Conservation (phyloP, 2,797 vertebrate genomes). For the Vespertilio murinus region DNA sequence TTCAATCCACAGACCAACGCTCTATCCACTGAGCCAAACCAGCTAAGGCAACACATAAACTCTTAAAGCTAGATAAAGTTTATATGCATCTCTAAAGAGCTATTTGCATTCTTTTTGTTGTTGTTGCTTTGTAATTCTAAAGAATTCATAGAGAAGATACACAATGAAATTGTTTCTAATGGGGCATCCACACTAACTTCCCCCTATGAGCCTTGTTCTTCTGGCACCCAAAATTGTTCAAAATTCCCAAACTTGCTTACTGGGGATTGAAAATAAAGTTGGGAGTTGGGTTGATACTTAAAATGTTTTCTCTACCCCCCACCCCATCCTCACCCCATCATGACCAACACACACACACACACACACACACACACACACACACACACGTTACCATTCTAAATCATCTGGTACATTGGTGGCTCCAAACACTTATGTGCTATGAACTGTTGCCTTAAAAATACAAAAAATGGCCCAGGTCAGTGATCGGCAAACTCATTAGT, state of each 20-base stretch:
- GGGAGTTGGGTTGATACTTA: background rate
- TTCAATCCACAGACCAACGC: too few relatives aligned
- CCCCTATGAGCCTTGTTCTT: background rate
- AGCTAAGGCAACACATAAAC: background rate
- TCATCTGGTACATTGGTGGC: background rate
- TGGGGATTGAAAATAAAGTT: background rate
- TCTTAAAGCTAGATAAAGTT: constrained; percentile 8
- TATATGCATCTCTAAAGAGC: background rate
- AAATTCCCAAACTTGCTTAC: constrained; percentile 20
- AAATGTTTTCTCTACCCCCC: background rate
- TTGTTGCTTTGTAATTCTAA: background rate
- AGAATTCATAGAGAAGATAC: background rate
- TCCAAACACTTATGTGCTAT: background rate
- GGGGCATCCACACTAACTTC: background rate
- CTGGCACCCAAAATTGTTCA: background rate
- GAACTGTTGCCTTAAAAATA: background rate
- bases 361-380: background rate
- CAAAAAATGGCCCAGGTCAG: background rate
- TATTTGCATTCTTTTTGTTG: background rate
- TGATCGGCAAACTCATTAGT: too few relatives aligned
- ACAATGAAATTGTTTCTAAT: background rate
- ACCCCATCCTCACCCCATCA: background rate
- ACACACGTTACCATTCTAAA: background rate
- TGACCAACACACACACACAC: background rate
- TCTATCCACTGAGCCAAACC: too few relatives aligned